Evolutionary conservation across 2,113 vertebrate species (phyloP), one percentile per base, ranked within the genome.

Genomic region (Calidris pygmaea): DNA sequence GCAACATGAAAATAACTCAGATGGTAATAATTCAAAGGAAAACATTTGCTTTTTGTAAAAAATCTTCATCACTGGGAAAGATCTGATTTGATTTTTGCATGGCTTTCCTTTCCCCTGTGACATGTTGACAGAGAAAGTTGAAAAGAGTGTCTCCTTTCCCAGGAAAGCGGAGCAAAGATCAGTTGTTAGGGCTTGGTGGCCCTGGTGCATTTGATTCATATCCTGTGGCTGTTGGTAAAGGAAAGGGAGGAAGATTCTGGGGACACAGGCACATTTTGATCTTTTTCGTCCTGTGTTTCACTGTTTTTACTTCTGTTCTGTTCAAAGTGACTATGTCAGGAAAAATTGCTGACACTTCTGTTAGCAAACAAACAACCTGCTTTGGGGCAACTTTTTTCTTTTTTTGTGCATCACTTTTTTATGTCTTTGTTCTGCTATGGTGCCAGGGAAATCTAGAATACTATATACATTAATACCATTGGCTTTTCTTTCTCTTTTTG

Each of bases 21-120:
- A 95, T 89, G 87, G 91, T 93, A 95, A 79, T 93, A 94, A 96
- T 95, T 95, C 91, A 89, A 96, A 95, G n/a, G 55, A 94, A 95
- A 95, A 95, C 71, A 91, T 95, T 94, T 95, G 86, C 73, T 95
- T 95, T 95, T 79, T 70, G 84, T 95, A 72, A 95, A 91, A 95
- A 70, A 37, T 2, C 56, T 91, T 93, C 35, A 53, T 91, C 84
- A 43, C 62, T 67, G 80, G 50, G 59, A 92, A 89, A 95, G 29
- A 23, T 76, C 72, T 90, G 78, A 77, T 6, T 71, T 89, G 60
- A 53, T 78, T 89, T 93, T 89, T 94, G 24, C 67, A 52, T 79
- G 75, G 22, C 23, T 96, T 93, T 94, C 45, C 63, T 87, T 94
- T 89, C 50, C 50, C 20, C 23, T 1, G 17, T 76, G 71, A 79